Base-by-base conservation (phyloP, 2,113 vertebrate genomes). In the Okapia johnstoni region DNA sequence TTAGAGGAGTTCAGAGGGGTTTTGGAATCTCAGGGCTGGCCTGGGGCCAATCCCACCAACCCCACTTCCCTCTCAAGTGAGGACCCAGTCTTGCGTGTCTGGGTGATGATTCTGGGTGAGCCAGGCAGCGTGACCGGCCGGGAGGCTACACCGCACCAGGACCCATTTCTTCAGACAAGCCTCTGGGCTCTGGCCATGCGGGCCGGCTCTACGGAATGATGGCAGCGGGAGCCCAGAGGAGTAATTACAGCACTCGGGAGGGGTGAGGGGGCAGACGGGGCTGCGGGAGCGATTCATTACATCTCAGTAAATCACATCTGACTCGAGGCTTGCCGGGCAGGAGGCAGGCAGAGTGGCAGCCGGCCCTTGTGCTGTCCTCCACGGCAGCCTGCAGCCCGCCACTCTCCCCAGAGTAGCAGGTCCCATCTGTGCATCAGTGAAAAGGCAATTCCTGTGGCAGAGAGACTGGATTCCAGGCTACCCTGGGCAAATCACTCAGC, bases 141-240 rank as follows among this genome's bases (percentile, higher is more conserved):
- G 43, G 63, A 85, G 61, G 80, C 21, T 50, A 48, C 26, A 28
- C 58, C 80, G 50, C 0, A 0, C 2, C 0, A 5, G 33, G 66
- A 12, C 80, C 54, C 15, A 23, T 48, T 76, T 84, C 93, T 80
- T 70, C 98, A 94, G 97, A 97, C 94, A 93, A 88, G 96, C 96
- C 95, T 61, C 92, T 94, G 54, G 77, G 94, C 95, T 94, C 89
- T 57, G 50, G 21, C 2, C 0, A 52, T 19, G n/a, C 76, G 92
- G 96, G 83, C 76, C 97, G 73, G 87, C 87, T 79, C 92, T 50
- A 26, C 40, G 36, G 80, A 90, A n/a, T 0, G 3, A 54, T 85
- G 95, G 84, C 96, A 94, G 93, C 30, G 23, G 73, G 91, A 76
- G 54, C 81, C 50, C 88, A 0, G 7, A 50, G 90, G 85, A 92